Evolutionary conservation across 1,140 invertebrate species (phyloP).

Genomic region (Akabosia matsudoensis): DNA sequence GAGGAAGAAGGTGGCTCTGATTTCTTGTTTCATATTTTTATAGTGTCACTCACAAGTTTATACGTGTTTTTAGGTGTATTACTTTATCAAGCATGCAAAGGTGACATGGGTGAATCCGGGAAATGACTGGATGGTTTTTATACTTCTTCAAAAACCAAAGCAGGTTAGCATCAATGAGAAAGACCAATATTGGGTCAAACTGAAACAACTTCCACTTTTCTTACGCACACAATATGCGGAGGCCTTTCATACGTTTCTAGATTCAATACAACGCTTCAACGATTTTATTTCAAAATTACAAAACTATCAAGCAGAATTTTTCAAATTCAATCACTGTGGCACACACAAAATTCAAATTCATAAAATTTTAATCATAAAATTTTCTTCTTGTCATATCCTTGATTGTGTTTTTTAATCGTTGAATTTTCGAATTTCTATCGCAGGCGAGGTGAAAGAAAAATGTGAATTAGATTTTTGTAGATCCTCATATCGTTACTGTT

Average conservation of each 20-base stretch:
- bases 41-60: not conserved
- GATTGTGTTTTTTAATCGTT: no score
- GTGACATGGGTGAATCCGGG: conserved; percentile 39
- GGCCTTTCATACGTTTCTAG: no score
- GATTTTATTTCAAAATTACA: no score
- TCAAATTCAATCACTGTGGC: not conserved
- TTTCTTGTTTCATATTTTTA: not conserved
- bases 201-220: not conserved
- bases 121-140: conserved; percentile 34
- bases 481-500: no score
- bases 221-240: not conserved
- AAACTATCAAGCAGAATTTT: not conserved
- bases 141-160: no score
- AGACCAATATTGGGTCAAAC: not conserved
- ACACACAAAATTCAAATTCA: not conserved
- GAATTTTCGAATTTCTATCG: no score
- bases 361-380: no score
- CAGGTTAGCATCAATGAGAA: not conserved
- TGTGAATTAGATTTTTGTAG: no score
- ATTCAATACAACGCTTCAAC: not conserved
- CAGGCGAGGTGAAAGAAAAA: no score
- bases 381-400: no score
- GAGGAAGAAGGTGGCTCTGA: not conserved
- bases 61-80: not conserved
- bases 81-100: not conserved